Conservation (phyloP, 64 coral and sea anemone species). For the Catalaphyllia jardinei region DNA sequence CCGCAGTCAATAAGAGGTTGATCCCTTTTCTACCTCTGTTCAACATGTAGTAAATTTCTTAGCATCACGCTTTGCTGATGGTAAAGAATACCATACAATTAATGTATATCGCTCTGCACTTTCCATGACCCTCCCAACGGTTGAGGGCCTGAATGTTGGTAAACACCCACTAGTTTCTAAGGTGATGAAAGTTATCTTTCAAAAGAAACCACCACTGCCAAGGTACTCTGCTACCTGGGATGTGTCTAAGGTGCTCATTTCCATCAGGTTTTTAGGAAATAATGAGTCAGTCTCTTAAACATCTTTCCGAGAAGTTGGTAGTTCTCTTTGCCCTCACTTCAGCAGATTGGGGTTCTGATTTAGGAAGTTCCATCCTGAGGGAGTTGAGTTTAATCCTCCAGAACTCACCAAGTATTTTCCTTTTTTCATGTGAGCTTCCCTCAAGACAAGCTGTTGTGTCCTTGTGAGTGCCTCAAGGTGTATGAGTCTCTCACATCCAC, state of each 20-base stretch:
- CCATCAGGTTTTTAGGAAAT: not conserved
- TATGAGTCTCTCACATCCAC: constrained; percentile 7
- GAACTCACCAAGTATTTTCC: constrained; percentile 42
- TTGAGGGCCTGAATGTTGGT: not conserved
- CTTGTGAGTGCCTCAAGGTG: constrained; percentile 20
- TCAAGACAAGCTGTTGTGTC: constrained; percentile 29
- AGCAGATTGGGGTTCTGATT: constrained; percentile 33
- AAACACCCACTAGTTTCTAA: too few relatives aligned
- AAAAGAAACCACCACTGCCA: too few relatives aligned
- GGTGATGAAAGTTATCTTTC: too few relatives aligned
- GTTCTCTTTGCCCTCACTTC: constrained; percentile 42
- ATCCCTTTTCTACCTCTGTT: too few relatives aligned
- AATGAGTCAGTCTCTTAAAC: constrained; percentile 48
- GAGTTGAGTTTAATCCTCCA: constrained; percentile 39
- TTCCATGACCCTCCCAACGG: constrained; percentile 19
- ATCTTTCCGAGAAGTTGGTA: constrained; percentile 39
- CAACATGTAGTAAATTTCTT: too few relatives aligned
- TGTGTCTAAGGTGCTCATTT: too few relatives aligned
- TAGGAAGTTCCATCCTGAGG: constrained; percentile 14
- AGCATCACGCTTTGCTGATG: too few relatives aligned
- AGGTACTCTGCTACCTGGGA: too few relatives aligned
- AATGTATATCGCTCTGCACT: too few relatives aligned
- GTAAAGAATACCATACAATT: too few relatives aligned
- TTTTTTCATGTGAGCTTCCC: constrained; percentile 35
- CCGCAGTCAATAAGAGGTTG: too few relatives aligned